Evolutionary conservation across 2,797 vertebrate species (phyloP).

Genomic region (Choloepus didactylus): DNA sequence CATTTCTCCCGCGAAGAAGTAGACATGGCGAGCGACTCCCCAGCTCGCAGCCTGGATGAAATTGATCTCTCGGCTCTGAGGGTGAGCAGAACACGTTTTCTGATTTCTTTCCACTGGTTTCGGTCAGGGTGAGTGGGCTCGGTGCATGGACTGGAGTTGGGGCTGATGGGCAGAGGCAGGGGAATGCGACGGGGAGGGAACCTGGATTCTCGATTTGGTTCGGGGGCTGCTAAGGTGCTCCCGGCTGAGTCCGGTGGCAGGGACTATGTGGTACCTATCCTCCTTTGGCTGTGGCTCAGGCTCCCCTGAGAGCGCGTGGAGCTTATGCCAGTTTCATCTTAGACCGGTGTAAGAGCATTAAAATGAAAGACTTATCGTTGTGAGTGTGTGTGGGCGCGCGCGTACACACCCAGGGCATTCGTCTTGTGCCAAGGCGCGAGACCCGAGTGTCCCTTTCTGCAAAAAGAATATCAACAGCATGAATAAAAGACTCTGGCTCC

Average conservation of each 20-base stretch:
- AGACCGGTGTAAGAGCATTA: conserved; percentile 56
- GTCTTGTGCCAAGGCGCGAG: conserved; percentile 59
- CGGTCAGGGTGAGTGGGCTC: background rate
- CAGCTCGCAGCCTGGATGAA: conserved; percentile 97
- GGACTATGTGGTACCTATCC: conserved; percentile 6
- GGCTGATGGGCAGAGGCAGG: background rate
- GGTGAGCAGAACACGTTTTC: conserved; percentile 89
- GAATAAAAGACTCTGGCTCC: conserved; percentile 43
- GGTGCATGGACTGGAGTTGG: background rate
- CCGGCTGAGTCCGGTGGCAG: background rate
- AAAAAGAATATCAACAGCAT: conserved; percentile 24
- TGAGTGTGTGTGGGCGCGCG: too few species aligned
- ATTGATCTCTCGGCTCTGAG: conserved; percentile 97
- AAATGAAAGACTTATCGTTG: conserved; percentile 31
- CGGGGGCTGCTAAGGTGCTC: background rate
- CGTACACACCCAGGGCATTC: background rate
- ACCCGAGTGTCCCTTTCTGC: conserved; percentile 51
- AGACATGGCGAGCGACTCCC: conserved; percentile 98
- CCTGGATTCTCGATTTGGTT: background rate
- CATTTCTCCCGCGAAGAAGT: conserved; percentile 84
- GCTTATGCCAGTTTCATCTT: conserved; percentile 52
- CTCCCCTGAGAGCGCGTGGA: conserved; percentile 16
- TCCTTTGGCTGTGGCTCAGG: background rate
- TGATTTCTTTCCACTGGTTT: conserved; percentile 32
- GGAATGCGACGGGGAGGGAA: background rate